phyloP scores from a whole-genome alignment of 2,888 invertebrate species.

The Notodromas monacha region DNA sequence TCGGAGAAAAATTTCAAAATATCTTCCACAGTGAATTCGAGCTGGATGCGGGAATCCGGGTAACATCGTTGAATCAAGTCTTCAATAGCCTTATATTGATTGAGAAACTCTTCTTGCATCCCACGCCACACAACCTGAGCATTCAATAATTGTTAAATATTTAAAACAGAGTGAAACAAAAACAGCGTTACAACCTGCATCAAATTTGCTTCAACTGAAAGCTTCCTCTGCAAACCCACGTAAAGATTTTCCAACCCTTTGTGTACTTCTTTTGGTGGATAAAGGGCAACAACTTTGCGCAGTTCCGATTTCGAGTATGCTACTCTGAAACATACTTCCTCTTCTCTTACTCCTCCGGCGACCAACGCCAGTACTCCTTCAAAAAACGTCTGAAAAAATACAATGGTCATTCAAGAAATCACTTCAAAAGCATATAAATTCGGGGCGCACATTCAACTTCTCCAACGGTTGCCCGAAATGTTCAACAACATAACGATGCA shows the following conservation, averaged over 20 bases:
- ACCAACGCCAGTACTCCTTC: slow-evolving; percentile 83
- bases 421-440: slow-evolving; percentile 5
- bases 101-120: slow-evolving; percentile 96
- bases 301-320: slow-evolving; percentile 89
- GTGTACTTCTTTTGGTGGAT: slow-evolving; percentile 71
- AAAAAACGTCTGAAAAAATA: slow-evolving; percentile 43
- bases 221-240: slow-evolving; percentile 83
- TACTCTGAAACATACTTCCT: slow-evolving; percentile 88
- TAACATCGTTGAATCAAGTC: slow-evolving; percentile 77
- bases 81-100: slow-evolving; percentile 72
- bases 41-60: slow-evolving; percentile 63
- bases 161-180: neutral
- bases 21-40: slow-evolving; percentile 82
- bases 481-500: slow-evolving; percentile 62
- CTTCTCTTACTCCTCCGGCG: slow-evolving; percentile 69
- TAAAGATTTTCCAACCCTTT: slow-evolving; percentile 68
- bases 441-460: slow-evolving; percentile 39
- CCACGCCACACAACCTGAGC: slow-evolving; percentile 86
- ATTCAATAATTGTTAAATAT: slow-evolving; percentile 1
- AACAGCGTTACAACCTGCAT: slow-evolving; percentile 25
- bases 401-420: slow-evolving; percentile 2
- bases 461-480: slow-evolving; percentile 77
- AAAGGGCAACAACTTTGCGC: slow-evolving; percentile 66
- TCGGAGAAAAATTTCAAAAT: slow-evolving; percentile 89
- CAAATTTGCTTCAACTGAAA: slow-evolving; percentile 71